Base-by-base conservation (phyloP, 2,888 invertebrate species). In the Axea sp. region DNA sequence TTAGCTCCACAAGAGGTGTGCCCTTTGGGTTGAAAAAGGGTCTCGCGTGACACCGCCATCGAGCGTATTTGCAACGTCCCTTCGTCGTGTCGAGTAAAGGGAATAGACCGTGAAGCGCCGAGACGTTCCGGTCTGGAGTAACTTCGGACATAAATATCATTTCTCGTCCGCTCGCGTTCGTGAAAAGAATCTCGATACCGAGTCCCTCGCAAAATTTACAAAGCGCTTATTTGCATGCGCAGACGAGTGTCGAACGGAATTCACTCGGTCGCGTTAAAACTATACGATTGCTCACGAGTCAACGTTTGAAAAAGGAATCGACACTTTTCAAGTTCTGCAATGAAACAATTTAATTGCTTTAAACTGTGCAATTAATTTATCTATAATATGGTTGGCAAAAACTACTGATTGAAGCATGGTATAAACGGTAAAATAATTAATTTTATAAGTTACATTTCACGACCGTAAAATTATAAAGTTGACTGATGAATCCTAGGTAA, bases 91-190 rank as follows among this genome's bases (percentile, higher is more conserved):
- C 37, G 68, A 45, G 62, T 59, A 57, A 69, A 74, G 73, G 68
- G 73, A 74, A 73, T 57, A 73, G 73, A 73, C 65, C 73, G 65
- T 73, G 73, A 67, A 73, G 67, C 53, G 37, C 47, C 33, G 45
- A 68, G 62, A 68, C 62, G 73, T 73, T 73, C 73, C 73, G 68
- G 73, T 73, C 64, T 51, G 43, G 17, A 57, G 73, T 53, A 73
- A 73, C 73, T 67, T 73, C 37, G 37, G 35, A 67, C 73, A 73
- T 73, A 65, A 73, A 73, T 67, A 67, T 59, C 45, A 60, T 60
- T 55, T 67, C 60, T 57, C 72, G 53, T 12, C 59, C 59, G 49
- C 33, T 39, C 47, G 57, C 24, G 35, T 55, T 57, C 64, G 57
- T 64, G 71, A 57, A 71, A 71, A 71, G 71, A 64, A 71, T 71